Percentiles rank a stretch among this genome's conserved stretches.
phyloP scores from a whole-genome alignment of 2,888 invertebrate species.

The Teinopalpus imperialis region DNA sequence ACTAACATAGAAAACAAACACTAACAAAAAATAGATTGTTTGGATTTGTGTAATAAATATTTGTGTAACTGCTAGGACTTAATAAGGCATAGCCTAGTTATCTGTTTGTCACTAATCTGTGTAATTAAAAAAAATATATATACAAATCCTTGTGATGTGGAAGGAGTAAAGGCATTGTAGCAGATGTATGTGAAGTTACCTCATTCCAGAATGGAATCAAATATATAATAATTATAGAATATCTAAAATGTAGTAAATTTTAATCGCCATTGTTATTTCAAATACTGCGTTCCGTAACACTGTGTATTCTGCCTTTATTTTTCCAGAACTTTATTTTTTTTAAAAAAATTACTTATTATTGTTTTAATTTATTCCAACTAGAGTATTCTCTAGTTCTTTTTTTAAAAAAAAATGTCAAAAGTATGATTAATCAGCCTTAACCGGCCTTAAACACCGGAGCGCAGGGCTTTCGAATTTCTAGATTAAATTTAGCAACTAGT shows the following conservation, averaged over 20 bases:
- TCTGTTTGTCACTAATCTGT: constrained; percentile 17
- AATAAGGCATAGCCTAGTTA: constrained; percentile 22
- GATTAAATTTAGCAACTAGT: constrained; percentile 25
- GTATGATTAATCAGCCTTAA: no score
- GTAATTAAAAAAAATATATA: constrained; percentile 26
- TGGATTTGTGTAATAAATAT: constrained; percentile 2
- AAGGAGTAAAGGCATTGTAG: constrained; percentile 45
- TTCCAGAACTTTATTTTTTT: no score
- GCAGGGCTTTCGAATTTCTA: constrained; percentile 31
- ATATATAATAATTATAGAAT: constrained; percentile 35
- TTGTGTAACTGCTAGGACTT: neutral
- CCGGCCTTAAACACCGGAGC: constrained; percentile 25
- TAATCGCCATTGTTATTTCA: constrained; percentile 27
- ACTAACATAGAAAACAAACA: no score
- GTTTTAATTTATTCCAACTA: no score
- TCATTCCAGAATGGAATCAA: constrained; percentile 43
- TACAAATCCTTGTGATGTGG: constrained; percentile 61
- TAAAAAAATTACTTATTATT: no score
- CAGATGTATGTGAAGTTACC: constrained; percentile 58
- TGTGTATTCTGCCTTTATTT: neutral
- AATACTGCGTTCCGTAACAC: constrained; percentile 13
- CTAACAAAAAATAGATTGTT: constrained; percentile 14
- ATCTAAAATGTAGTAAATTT: constrained; percentile 27
- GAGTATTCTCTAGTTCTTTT: no score
- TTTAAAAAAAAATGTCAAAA: no score